phyloP scores from a whole-genome alignment of 2,888 invertebrate species.

The Rhodophaea formosa region DNA sequence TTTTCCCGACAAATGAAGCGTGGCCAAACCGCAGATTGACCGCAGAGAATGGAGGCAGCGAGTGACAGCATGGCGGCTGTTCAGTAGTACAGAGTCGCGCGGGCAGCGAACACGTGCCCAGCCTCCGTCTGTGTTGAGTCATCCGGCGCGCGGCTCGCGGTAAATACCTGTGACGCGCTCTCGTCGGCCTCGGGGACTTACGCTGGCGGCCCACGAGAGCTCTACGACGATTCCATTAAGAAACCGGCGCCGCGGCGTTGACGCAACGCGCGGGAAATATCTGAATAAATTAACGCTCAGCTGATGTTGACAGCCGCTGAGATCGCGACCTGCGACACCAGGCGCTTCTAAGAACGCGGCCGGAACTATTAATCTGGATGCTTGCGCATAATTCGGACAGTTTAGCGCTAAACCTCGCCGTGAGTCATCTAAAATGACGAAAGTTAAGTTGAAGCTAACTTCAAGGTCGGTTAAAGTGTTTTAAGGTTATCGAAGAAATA shows the following conservation, averaged over 20 bases:
- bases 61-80: constrained; percentile 80
- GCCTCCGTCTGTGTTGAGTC: constrained; percentile 46
- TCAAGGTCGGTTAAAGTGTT: constrained; percentile 51
- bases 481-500: constrained; percentile 54
- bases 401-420: constrained; percentile 44
- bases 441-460: constrained; percentile 73
- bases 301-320: constrained; percentile 60
- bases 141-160: constrained; percentile 35
- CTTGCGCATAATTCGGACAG: constrained; percentile 47
- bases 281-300: constrained; percentile 54
- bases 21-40: constrained; percentile 81
- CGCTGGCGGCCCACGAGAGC: constrained; percentile 34
- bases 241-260: constrained; percentile 30
- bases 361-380: constrained; percentile 53
- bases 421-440: constrained; percentile 80
- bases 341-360: constrained; percentile 39
- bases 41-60: constrained; percentile 81
- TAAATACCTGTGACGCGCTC: constrained; percentile 47
- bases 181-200: constrained; percentile 39
- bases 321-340: constrained; percentile 32
- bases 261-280: constrained; percentile 55
- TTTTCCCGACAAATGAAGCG: constrained; percentile 82
- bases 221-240: constrained; percentile 33
- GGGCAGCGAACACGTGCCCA: constrained; percentile 62
- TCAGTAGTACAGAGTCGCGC: constrained; percentile 74